These are phyloP conservation scores for Cantharis lateralis DNA, from an alignment of 2,888 invertebrate species.

Conservation along the genomic window DNA sequence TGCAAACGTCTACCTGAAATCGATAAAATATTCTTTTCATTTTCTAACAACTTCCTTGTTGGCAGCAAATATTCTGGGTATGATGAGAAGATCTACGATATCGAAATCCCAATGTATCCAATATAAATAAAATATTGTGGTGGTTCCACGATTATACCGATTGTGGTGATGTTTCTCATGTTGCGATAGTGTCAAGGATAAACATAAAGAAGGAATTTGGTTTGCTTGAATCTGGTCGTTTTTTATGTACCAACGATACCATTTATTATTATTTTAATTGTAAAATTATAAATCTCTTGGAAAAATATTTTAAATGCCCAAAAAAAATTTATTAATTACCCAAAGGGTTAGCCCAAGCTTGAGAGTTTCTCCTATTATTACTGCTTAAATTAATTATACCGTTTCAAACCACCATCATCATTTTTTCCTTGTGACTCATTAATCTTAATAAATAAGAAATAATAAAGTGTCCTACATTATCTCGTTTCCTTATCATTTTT, in stretches of 20 bases:
- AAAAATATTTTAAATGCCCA: background rate
- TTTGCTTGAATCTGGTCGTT: background rate
- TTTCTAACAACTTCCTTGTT: slow-evolving; percentile 6
- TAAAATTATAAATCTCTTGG: background rate
- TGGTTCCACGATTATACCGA: slow-evolving; percentile 37
- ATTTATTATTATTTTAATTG: background rate
- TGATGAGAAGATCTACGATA: slow-evolving; percentile 22
- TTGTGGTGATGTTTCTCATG: slow-evolving; percentile 37
- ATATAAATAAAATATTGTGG: slow-evolving; percentile 40
- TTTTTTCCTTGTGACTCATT: background rate
- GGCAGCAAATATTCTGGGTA: slow-evolving; percentile 29
- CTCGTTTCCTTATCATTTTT: background rate
- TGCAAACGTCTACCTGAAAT: slow-evolving; percentile 7
- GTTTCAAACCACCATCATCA: background rate
- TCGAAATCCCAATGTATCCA: slow-evolving; percentile 1
- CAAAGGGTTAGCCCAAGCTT: background rate
- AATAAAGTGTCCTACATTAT: background rate
- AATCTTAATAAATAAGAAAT: slow-evolving; percentile 2
- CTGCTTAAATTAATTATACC: background rate
- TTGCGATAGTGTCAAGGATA: slow-evolving; percentile 41
- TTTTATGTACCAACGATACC: background rate
- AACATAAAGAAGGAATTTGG: slow-evolving; percentile 30
- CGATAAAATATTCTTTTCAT: slow-evolving; percentile 2
- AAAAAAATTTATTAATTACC: background rate
- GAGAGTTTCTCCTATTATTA: background rate